Evolutionary conservation across 2,888 invertebrate species (phyloP).

Genomic region (Sesia bembeciformis): DNA sequence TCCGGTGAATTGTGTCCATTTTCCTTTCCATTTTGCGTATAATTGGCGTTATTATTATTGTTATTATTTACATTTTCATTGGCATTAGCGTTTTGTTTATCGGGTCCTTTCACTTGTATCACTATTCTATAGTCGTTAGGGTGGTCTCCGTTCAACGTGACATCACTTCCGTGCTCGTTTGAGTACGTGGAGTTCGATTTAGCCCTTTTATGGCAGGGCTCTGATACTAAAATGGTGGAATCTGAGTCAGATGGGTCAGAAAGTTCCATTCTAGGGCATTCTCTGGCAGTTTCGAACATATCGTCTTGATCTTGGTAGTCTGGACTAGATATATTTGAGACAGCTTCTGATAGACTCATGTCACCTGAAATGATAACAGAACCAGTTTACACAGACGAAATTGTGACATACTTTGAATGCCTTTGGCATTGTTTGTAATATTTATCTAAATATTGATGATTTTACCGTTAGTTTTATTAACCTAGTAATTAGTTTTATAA

Average conservation of each 20-base stretch:
- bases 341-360: conserved; percentile 88
- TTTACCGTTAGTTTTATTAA: too few species aligned
- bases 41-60: conserved; percentile 54
- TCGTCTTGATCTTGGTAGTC: conserved; percentile 92
- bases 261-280: conserved; percentile 87
- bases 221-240: conserved; percentile 89
- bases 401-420: too few species aligned
- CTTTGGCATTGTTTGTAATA: too few species aligned
- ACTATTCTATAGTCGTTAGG: conserved; percentile 81
- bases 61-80: conserved; percentile 47
- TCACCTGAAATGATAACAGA: conserved; percentile 69
- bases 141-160: conserved; percentile 65
- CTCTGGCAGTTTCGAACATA: conserved; percentile 84
- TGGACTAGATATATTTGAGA: conserved; percentile 92
- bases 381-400: background rate
- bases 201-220: conserved; percentile 77
- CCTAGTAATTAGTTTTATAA: too few species aligned
- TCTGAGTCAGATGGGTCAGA: conserved; percentile 93
- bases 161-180: conserved; percentile 74
- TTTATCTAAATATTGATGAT: background rate
- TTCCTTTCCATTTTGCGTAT: conserved; percentile 60
- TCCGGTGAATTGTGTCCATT: conserved; percentile 71
- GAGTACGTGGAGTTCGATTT: conserved; percentile 62
- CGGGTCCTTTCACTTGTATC: conserved; percentile 78
- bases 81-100: conserved; percentile 48